These are phyloP conservation scores for Drosophila nr. medialis DNA, from an alignment of 2,888 invertebrate species.

Conservation along the genomic window DNA sequence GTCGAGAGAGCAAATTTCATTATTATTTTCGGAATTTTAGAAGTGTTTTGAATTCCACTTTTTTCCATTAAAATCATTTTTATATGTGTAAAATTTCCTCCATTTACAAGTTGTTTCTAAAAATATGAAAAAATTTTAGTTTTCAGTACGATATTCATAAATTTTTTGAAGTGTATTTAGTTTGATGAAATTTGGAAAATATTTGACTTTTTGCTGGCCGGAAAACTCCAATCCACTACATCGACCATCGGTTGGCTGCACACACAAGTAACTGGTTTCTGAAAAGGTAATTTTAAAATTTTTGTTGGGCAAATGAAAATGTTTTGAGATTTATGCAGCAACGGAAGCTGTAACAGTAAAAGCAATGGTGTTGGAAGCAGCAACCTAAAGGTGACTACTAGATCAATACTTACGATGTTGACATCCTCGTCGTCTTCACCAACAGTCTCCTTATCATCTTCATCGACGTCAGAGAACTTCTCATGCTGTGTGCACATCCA, in stretches of 20 bases:
- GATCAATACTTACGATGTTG: constrained; percentile 53
- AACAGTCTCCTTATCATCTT: constrained; percentile 2
- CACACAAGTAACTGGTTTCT: no score
- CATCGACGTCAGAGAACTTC: constrained; percentile 40
- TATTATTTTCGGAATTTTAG: neutral
- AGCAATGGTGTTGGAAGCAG: constrained; percentile 6
- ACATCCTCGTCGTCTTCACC: constrained; percentile 8
- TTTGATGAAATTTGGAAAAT: no score
- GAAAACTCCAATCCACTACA: no score
- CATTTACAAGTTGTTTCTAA: neutral
- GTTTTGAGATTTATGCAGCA: neutral
- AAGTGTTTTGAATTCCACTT: no score
- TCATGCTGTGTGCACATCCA: constrained; percentile 39
- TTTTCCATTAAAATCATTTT: no score
- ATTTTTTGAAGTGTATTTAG: neutral
- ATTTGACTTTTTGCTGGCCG: no score
- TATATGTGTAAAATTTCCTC: no score
- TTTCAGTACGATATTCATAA: no score
- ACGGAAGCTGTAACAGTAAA: neutral
- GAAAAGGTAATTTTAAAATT: no score
- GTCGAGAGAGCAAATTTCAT: neutral
- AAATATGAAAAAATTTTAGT: neutral
- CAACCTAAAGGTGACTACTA: constrained; percentile 67
- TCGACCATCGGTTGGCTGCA: no score
- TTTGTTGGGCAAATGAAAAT: neutral